phyloP scores from a whole-genome alignment of 2,888 invertebrate genomes.

The Dynastes tityus region DNA sequence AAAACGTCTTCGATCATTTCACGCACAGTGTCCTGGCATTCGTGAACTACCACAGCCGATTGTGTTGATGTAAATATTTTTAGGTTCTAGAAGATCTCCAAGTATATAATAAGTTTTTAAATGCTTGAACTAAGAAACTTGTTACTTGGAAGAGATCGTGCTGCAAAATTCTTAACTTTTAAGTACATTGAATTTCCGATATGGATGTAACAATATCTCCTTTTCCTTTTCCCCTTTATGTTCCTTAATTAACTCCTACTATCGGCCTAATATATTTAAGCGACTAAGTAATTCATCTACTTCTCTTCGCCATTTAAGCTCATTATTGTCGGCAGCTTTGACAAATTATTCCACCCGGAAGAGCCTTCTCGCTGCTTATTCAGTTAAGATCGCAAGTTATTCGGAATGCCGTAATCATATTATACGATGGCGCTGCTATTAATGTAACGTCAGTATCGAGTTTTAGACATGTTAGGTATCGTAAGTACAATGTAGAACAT shows the following conservation, averaged over 20 bases:
- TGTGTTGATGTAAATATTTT: too few species aligned
- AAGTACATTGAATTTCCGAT: too few species aligned
- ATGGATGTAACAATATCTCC: not conserved
- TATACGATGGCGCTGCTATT: not conserved
- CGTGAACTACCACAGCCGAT: too few species aligned
- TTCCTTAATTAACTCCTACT: constrained; percentile 12
- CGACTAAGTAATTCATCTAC: constrained; percentile 21
- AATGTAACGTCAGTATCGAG: not conserved
- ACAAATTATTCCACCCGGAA: constrained; percentile 26
- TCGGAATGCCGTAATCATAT: constrained; percentile 27
- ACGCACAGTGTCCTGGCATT: too few species aligned
- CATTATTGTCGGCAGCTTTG: constrained; percentile 42
- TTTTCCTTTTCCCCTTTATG: not conserved
- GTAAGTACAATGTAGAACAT: too few species aligned
- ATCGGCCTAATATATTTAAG: not conserved
- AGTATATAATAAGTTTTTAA: too few species aligned
- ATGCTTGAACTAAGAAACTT: too few species aligned
- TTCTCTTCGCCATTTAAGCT: constrained; percentile 32
- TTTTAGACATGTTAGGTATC: too few species aligned
- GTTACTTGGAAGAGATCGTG: too few species aligned
- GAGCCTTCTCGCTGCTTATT: constrained; percentile 13
- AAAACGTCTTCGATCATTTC: too few species aligned
- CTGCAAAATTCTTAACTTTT: too few species aligned
- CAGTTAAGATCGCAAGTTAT: constrained; percentile 35
- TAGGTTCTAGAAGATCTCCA: too few species aligned